phyloP scores from a whole-genome alignment of 2,113 vertebrate genomes.

The Rana temporaria region DNA sequence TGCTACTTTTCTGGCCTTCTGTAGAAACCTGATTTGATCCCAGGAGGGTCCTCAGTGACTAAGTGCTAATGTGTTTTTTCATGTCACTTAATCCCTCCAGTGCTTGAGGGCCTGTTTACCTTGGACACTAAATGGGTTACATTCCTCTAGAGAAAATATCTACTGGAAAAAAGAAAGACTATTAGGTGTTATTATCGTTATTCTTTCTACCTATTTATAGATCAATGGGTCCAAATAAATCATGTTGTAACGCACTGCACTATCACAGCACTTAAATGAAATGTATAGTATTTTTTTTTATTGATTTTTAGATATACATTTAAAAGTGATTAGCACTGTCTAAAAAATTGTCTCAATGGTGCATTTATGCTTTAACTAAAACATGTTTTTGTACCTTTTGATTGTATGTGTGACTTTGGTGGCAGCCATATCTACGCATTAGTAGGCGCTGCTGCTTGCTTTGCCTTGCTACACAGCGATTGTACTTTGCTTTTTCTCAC shows the following conservation, averaged over 20 bases:
- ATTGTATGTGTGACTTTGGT: too few relatives aligned
- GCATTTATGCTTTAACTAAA: too few relatives aligned
- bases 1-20: background rate
- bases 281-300: too few relatives aligned
- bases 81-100: conserved; percentile 36
- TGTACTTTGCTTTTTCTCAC: too few relatives aligned
- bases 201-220: conserved; percentile 34
- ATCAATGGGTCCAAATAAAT: background rate
- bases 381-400: too few relatives aligned
- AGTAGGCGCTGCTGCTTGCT: too few relatives aligned
- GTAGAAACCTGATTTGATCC: conserved; percentile 1
- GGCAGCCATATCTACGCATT: too few relatives aligned
- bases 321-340: too few relatives aligned
- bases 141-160: conserved; percentile 17
- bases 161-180: conserved; percentile 29
- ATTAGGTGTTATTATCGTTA: conserved; percentile 31
- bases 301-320: too few relatives aligned
- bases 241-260: background rate
- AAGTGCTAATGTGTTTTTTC: conserved; percentile 46
- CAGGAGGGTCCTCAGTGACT: background rate
- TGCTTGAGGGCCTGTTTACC: conserved; percentile 15
- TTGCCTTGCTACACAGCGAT: too few relatives aligned
- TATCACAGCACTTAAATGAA: background rate
- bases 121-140: conserved; percentile 39
- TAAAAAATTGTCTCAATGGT: too few relatives aligned